Conservation (phyloP, 1,140 invertebrate species). For the Trigoniulus corallinus region DNA sequence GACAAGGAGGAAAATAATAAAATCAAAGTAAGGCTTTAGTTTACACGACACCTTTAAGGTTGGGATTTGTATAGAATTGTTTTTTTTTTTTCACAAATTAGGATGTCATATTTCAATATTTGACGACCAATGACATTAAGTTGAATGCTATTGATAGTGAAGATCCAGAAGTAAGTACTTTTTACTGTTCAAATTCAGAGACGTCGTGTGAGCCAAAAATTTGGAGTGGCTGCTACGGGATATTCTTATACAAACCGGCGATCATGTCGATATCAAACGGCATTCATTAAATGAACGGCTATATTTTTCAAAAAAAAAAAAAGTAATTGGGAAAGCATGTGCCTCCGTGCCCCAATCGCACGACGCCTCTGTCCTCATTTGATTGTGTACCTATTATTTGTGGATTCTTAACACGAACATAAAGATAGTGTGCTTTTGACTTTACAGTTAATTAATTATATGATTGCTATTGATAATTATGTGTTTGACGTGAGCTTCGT, state of each 20-base stretch:
- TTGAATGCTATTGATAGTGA: slow-evolving; percentile 73
- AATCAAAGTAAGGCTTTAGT: slow-evolving; percentile 34
- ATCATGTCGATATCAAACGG: too few relatives aligned
- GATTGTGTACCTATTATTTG: slow-evolving; percentile 2
- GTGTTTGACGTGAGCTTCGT: too few relatives aligned
- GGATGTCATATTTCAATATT: slow-evolving; percentile 71
- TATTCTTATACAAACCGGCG: neutral
- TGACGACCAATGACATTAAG: slow-evolving; percentile 47
- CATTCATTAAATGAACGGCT: too few relatives aligned
- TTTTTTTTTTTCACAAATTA: slow-evolving; percentile 20
- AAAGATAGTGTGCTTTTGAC: too few relatives aligned
- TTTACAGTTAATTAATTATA: too few relatives aligned
- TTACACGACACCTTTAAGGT: too few relatives aligned
- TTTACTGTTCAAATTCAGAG: neutral
- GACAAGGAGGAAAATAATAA: slow-evolving; percentile 89
- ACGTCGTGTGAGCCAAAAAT: neutral
- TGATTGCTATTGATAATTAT: too few relatives aligned
- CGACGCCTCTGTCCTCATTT: neutral
- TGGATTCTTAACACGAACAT: neutral
- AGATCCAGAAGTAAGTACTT: slow-evolving; percentile 62
- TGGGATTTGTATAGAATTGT: neutral
- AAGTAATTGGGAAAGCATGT: too few relatives aligned
- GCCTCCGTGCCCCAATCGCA: too few relatives aligned
- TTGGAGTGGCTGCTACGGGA: neutral
- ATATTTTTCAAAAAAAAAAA: too few relatives aligned